Conservation (phyloP, 2,113 vertebrate species). For the Calonectris borealis region DNA sequence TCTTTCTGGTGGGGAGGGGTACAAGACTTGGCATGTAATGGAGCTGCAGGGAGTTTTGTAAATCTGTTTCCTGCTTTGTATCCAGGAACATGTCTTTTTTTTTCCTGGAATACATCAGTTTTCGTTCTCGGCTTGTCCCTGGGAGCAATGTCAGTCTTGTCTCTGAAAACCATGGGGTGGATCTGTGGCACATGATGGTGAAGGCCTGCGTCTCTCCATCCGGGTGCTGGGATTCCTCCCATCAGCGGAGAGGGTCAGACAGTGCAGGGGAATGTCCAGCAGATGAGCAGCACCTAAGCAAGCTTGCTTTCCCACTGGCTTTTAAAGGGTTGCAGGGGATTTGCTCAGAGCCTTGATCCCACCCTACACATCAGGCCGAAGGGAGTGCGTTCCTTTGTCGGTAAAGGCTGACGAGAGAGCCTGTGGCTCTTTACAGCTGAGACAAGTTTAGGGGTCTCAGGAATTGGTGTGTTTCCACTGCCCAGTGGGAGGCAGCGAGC, state of each 20-base stretch:
- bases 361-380: accelerated
- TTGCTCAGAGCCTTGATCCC: not conserved
- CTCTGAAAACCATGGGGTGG: not conserved
- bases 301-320: not conserved
- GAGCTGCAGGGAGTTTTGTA: not conserved
- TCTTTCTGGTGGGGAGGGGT: not conserved
- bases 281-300: not conserved
- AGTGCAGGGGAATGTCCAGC: not conserved
- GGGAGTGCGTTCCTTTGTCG: not conserved
- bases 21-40: not conserved
- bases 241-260: not conserved
- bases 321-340: not conserved
- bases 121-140: not conserved
- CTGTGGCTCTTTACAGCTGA: not conserved
- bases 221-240: not conserved
- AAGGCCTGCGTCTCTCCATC: not conserved
- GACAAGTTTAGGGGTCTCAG: not conserved
- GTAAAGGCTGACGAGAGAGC: not conserved
- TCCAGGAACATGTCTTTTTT: not conserved
- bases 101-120: not conserved
- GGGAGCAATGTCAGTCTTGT: not conserved
- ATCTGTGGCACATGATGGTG: not conserved
- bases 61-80: not conserved
- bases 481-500: not conserved
- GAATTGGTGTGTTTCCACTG: not conserved